Evolutionary conservation across 2,888 invertebrate genomes (phyloP).

Genomic region (Alcis repandata): DNA sequence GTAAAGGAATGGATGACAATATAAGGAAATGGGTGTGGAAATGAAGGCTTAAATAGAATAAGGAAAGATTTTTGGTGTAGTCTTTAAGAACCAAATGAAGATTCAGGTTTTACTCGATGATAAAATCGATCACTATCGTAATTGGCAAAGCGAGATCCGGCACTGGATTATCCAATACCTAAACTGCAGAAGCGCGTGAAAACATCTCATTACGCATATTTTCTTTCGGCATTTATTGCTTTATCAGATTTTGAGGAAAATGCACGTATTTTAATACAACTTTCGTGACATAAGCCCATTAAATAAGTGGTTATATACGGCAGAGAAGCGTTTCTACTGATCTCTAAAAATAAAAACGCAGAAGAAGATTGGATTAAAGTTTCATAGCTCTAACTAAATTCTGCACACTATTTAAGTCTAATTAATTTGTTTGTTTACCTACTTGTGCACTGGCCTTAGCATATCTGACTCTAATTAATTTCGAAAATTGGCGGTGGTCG

Average conservation of each 20-base stretch:
- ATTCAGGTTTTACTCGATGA: neutral
- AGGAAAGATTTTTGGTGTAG: too few relatives aligned
- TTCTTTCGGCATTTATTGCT: slow-evolving; percentile 23
- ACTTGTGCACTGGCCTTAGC: slow-evolving; percentile 11
- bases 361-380: neutral
- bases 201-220: slow-evolving; percentile 24
- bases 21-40: too few relatives aligned
- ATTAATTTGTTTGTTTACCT: slow-evolving; percentile 8
- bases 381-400: slow-evolving; percentile 1
- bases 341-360: slow-evolving; percentile 15
- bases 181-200: slow-evolving; percentile 20
- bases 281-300: slow-evolving; percentile 32
- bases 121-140: neutral
- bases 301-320: slow-evolving; percentile 4
- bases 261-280: slow-evolving; percentile 22
- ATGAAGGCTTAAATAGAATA: too few relatives aligned
- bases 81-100: too few relatives aligned
- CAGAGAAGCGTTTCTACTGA: slow-evolving; percentile 21
- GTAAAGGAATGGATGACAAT: too few relatives aligned
- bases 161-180: slow-evolving; percentile 9
- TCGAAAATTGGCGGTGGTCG: neutral
- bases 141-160: neutral
- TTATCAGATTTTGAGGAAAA: slow-evolving; percentile 25
- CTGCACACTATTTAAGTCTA: slow-evolving; percentile 10
- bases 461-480: slow-evolving; percentile 1